Base-by-base conservation (phyloP, 2,113 vertebrate genomes). In the Eonycteris spelaea region DNA sequence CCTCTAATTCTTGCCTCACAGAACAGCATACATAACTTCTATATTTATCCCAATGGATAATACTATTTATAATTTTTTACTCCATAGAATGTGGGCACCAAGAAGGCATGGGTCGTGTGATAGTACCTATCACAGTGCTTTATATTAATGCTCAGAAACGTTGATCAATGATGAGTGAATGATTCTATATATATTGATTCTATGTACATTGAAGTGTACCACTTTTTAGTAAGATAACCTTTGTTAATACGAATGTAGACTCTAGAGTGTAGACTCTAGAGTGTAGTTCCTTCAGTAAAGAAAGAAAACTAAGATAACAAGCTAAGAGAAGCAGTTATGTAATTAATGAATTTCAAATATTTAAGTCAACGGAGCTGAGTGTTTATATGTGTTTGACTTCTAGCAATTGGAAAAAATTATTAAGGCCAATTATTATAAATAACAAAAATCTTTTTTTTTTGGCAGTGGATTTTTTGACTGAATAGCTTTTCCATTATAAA, bases 341-440 rank as follows among this genome's bases (percentile, higher is more conserved):
- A 86, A 63, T 91, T 94, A 67, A 43, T 89, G 33, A 19, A 14
- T 48, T 91, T 95, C 92, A 11, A 70, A 74, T 95, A 82, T 82
- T 63, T 95, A 91, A 83, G 4, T 1, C 26, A 79, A 10, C 68
- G 45, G 11, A 93, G 24, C 16, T 83, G 12, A 16, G 11, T 91
- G 14, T 75, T 78, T 82, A 55, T 59, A 30, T 43, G 78, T 73
- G 48, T 86, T 82, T 94, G 80, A 30, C 10, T 38, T 90, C 12
- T 67, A 74, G 63, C 75, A 89, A 73, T 86, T 79, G 4, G 91
- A 88, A 90, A 70, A 75, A 82, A 51, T n/a, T n/a, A 10, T 30
- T 55, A 87, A 83, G 38, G 16, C 24, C 55, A 75, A 35, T 90
- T 93, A 90, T 75, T 90, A 16, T 82, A 77, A 86, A 67, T 40